Base-by-base conservation (phyloP, 92 coral and sea anemone species). In the Phenganax marumi region DNA sequence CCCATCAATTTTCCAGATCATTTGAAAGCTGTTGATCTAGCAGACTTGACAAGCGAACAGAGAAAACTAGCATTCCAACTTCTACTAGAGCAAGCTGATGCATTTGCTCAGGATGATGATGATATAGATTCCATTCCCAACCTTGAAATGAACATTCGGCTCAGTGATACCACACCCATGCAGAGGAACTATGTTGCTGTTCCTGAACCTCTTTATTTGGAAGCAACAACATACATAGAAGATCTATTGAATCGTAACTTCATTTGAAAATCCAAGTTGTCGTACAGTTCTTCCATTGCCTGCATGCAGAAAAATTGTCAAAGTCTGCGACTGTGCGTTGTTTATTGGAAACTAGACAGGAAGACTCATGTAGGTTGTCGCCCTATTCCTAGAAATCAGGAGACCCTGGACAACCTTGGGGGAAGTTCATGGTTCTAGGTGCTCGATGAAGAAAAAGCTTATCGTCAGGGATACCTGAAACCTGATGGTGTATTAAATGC, bases 61-160 rank as follows among this genome's bases (percentile, higher is more conserved):
- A 54, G 60, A 17, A 17, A 54, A 54, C 10, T 17, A 10, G 60
- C 60, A 10, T 55, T 68, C 54, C 71, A 76, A 26, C 66, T 90
- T 74, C 69, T 84, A 10, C 16, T 47, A 12, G 77, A 87, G 9
- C 88, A 87, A 64, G 88, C 92, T 7, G 60, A 54, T 54, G 54
- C 90, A 23, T 84, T 89, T 68, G 87, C 92, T 19, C 79, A 79
- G n/a, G n/a, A n/a, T n/a, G n/a, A n/a, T n/a, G n/a, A n/a, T n/a
- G n/a, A n/a, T n/a, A n/a, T n/a, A n/a, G 64, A 88, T 79, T n/a
- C n/a, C n/a, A n/a, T n/a, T n/a, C n/a, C n/a, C n/a, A n/a, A n/a
- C n/a, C n/a, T n/a, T n/a, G n/a, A n/a, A n/a, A n/a, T n/a, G n/a
- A n/a, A n/a, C n/a, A n/a, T n/a, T n/a, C n/a, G n/a, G n/a, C n/a